These are phyloP conservation scores for Ranitomeya imitator DNA, from an alignment of 2,113 vertebrate genomes.

Conservation along the genomic window DNA sequence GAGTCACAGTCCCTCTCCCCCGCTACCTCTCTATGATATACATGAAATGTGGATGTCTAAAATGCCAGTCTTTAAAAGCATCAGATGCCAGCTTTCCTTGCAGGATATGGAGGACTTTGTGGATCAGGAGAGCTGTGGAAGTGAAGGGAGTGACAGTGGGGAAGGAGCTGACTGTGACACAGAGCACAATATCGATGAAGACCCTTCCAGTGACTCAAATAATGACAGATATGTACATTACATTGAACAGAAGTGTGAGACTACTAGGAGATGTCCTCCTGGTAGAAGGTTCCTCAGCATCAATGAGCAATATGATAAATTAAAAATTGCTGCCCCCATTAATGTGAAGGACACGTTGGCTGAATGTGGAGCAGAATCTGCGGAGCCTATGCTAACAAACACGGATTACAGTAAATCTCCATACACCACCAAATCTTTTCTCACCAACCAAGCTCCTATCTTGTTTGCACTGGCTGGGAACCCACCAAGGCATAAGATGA, in stretches of 20 bases:
- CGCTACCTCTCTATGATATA: background rate
- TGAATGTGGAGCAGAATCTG: background rate
- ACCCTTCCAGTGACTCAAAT: constrained; percentile 38
- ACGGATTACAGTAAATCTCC: constrained; percentile 8
- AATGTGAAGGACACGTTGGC: background rate
- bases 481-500: constrained; percentile 54
- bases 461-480: constrained; percentile 26
- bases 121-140: constrained; percentile 60
- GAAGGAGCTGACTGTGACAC: constrained; percentile 50
- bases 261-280: background rate
- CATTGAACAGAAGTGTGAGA: constrained; percentile 8
- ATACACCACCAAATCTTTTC: constrained; percentile 42
- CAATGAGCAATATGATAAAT: constrained; percentile 25
- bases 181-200: constrained; percentile 37
- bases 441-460: constrained; percentile 47
- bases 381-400: background rate
- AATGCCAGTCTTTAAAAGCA: constrained; percentile 67
- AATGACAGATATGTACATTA: background rate
- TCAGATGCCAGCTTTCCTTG: constrained; percentile 70
- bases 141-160: constrained; percentile 58
- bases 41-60: constrained; percentile 13
- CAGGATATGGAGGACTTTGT: constrained; percentile 62
- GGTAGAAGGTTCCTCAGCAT: background rate
- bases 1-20: background rate
- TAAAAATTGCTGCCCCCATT: background rate